A percentile compares a stretch with the other conserved stretches of the same genome.
These are phyloP conservation scores for Plagiodera versicolora DNA, from an alignment of 2,888 invertebrate genomes.

Conservation along the genomic window DNA sequence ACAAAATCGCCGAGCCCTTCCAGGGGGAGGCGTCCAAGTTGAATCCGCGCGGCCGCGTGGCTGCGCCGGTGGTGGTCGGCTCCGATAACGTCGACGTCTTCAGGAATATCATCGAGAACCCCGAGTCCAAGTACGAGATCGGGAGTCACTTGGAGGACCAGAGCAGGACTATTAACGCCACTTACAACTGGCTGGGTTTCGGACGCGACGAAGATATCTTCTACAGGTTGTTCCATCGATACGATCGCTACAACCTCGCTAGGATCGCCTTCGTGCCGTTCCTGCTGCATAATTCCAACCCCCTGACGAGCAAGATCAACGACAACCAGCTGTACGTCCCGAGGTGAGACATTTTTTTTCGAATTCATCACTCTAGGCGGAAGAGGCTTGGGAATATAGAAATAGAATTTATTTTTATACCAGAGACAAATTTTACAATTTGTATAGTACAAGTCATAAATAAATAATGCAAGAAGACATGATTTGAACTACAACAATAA, in stretches of 20 bases:
- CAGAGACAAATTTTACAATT: too few species aligned
- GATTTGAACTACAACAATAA: too few species aligned
- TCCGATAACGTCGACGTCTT: conserved; percentile 87
- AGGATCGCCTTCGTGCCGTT: conserved; percentile 90
- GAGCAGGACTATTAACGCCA: conserved; percentile 89
- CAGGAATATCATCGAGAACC: conserved; percentile 90
- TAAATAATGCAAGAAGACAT: too few species aligned
- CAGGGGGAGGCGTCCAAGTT: conserved; percentile 69
- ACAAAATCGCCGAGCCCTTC: conserved; percentile 85
- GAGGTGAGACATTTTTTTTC: too few species aligned
- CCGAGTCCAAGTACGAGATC: conserved; percentile 88
- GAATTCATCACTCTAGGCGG: too few species aligned
- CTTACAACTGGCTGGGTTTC: conserved; percentile 90
- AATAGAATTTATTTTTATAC: too few species aligned
- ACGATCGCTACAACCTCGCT: conserved; percentile 93
- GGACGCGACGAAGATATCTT: conserved; percentile 73
- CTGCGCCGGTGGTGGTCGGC: conserved; percentile 89
- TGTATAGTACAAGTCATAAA: too few species aligned
- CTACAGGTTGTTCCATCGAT: conserved; percentile 77
- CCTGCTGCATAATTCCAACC: conserved; percentile 85
- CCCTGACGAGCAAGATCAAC: conserved; percentile 82
- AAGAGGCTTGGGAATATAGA: too few species aligned
- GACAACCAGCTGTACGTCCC: conserved; percentile 77
- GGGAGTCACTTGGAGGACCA: conserved; percentile 95
- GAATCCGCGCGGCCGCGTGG: conserved; percentile 87